These are phyloP conservation scores for Anguilla pacifica DNA, from an alignment of 2,797 vertebrate genomes.

Conservation along the genomic window DNA sequence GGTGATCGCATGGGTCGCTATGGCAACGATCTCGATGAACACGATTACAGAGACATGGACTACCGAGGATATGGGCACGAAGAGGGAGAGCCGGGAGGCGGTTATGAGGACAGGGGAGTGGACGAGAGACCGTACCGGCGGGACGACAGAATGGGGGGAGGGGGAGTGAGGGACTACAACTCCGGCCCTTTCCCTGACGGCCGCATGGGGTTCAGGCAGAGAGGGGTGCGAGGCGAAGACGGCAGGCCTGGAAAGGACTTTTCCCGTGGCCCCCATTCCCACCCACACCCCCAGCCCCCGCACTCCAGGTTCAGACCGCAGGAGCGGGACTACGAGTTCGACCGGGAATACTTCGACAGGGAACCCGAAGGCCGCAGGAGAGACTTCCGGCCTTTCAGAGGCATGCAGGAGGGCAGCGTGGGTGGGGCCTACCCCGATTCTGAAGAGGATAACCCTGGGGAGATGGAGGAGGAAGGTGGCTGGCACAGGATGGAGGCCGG, in stretches of 20 bases:
- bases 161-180: conserved; percentile 52
- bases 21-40: conserved; percentile 73
- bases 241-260: conserved; percentile 52
- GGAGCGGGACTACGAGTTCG: conserved; percentile 46
- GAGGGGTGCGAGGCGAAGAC: conserved; percentile 55
- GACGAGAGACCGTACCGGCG: conserved; percentile 50
- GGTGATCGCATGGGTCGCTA: conserved; percentile 87
- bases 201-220: conserved; percentile 57
- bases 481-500: conserved; percentile 45
- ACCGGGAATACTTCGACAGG: conserved; percentile 26
- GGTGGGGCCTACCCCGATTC: conserved; percentile 54
- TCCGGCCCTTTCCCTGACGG: conserved; percentile 52
- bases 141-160: conserved; percentile 44
- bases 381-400: conserved; percentile 60
- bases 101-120: conserved; percentile 48
- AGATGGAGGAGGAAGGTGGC: conserved; percentile 40
- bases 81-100: conserved; percentile 61
- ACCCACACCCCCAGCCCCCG: conserved; percentile 47
- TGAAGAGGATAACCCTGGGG: conserved; percentile 49
- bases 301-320: conserved; percentile 57
- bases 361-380: conserved; percentile 50
- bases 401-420: conserved; percentile 50
- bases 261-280: conserved; percentile 47
- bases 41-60: conserved; percentile 89
- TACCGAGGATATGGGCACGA: conserved; percentile 82